Base-by-base conservation (phyloP, 1,140 invertebrate species). In the Anoplolepis gracilipes region DNA sequence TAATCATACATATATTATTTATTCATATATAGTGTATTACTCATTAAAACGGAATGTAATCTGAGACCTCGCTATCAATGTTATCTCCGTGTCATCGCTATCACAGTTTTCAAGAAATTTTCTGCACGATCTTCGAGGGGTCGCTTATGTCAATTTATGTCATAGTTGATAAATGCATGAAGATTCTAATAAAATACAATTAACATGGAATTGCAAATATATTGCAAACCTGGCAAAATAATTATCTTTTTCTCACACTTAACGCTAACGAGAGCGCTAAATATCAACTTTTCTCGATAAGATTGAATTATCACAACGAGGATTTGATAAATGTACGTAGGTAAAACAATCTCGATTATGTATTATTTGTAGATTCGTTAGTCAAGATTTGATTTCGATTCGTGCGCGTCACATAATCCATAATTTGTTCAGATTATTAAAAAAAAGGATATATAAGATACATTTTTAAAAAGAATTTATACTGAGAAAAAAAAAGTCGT, bases 251-350 rank as follows among this genome's bases (percentile, higher is more conserved):
- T 49, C 13, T 49, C 16, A 49, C n/a, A 25, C 42, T 46, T 25
- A 22, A 22, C 2, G 33, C 33, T 64, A 36, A 67, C 36, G n/a
- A 67, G 11, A 19, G 4, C 19, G 64, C 3, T 10, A 22, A 75
- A 6, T 61, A 55, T 39, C 19, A 49, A 8, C 2, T 39, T 22
- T 13, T 64, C 10, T 30, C 39, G 30, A 79, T 67, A 79, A 79
- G 46, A 79, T 78, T 53, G 33, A n/a, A 39, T 78, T 67, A 53
- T 67, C 61, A 11, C 13, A 7, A 1, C 8, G 16, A 75, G 33
- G 16, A 76, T 25, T 42, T 22, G 16, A 42, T 39, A 39, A 25
- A 30, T 42, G 16, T 39, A 28, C 8, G 33, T 19, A 75, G 19
- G 11, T 59, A 61, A 61, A 42, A 13, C 16, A 59, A 75, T 39